Conservation (phyloP, 2,113 vertebrate species). For the Solenodon paradoxus region DNA sequence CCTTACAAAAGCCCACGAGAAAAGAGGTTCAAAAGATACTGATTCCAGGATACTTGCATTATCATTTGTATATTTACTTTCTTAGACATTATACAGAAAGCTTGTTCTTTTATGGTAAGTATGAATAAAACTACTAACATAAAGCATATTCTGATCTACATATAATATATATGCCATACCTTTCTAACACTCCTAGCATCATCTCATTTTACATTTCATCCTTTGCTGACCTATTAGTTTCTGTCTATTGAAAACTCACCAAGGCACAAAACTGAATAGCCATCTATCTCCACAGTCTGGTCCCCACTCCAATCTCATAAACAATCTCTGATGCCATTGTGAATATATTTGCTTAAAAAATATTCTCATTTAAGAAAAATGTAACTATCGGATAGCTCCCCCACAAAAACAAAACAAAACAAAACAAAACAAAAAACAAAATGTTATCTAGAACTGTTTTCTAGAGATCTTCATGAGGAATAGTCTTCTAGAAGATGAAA, state of each 20-base stretch:
- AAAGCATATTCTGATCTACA: neutral
- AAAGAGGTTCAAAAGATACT: neutral
- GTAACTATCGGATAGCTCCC: neutral
- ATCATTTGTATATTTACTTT: neutral
- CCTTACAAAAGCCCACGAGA: neutral
- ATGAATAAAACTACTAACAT: neutral
- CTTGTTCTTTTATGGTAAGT: neutral
- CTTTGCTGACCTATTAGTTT: neutral
- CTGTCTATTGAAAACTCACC: neutral
- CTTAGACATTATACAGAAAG: neutral
- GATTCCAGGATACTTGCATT: neutral
- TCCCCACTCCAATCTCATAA: neutral
- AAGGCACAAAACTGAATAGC: neutral
- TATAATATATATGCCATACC: neutral
- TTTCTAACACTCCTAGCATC: neutral
- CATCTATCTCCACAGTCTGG: neutral
- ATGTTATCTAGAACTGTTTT: neutral
- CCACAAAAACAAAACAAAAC: too few species aligned
- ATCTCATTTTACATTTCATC: neutral
- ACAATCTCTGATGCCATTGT: neutral
- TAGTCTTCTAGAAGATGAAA: constrained; percentile 6
- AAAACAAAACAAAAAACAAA: too few species aligned
- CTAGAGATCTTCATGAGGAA: neutral
- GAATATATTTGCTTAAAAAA: neutral
- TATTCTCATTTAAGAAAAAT: neutral